Evolutionary conservation across 2,888 invertebrate species (phyloP), one percentile per base, ranked within the genome.

Genomic region (Ellobium chinense): DNA sequence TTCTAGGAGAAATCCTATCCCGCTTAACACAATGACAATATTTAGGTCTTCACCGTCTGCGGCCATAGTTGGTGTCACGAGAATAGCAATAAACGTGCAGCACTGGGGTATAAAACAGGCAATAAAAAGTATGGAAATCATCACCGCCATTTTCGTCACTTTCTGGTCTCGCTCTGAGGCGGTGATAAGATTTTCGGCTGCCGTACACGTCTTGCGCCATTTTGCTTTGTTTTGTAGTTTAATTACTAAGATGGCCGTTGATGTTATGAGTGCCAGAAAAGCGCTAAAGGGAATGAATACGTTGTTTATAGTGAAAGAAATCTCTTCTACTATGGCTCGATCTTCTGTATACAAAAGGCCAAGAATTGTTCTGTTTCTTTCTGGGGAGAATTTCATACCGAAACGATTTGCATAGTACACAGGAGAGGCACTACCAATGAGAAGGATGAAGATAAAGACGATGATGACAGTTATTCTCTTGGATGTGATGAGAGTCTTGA

Each of bases 121-220:
- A 3, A 69, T 39, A 46, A 69, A 69, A 1, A 69, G 9, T 12
- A 37, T 27, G 2, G 69, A 69, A 29, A 69, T 69, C 69, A 69
- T 69, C 2, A 69, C 69, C 4, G 46, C 69, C 69, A 69, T 69
- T 24, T 69, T 69, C 27, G 69, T 27, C 3, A 69, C 69, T 27
- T 69, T 69, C 54, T 24, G 14, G 29, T 69, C 39, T 7, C 69
- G 46, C 21, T 5, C 31, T 1, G 46, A 65, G 24, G n/a, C 34
- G n/a, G 18, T 21, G 9, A n/a, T 29, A n/a, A 2, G 21, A 7
- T 65, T 34, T 31, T 9, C n/a, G 37, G 36, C n/a, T 4, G 24
- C 21, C n/a, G 36, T 34, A 36, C 36, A 65, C 7, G 18, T 18
- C n/a, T 34, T 34, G 18, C 36, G 34, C 65, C 65, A 65, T 7